phyloP scores from a whole-genome alignment of 2,888 invertebrate species.

The Pardosa pseudoannulata region DNA sequence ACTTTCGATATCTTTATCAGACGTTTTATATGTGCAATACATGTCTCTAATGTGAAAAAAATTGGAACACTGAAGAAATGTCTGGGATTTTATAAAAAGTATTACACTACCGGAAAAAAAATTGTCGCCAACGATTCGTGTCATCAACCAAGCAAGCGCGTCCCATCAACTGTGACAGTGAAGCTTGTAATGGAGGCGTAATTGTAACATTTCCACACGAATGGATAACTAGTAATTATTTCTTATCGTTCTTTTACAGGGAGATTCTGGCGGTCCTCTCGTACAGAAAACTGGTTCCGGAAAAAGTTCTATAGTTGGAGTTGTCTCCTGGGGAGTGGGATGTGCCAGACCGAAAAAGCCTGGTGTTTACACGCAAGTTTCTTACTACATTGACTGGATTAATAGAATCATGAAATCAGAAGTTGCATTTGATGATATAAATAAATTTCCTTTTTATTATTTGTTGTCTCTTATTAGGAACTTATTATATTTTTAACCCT shows the following conservation, averaged over 20 bases:
- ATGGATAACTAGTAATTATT: conserved; percentile 2
- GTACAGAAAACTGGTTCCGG: conserved; percentile 40
- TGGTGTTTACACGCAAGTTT: conserved; percentile 61
- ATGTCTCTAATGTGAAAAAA: not conserved
- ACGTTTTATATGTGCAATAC: no score
- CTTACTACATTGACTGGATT: conserved; percentile 63
- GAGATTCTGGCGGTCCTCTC: conserved; percentile 68
- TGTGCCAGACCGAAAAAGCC: conserved; percentile 59
- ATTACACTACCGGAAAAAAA: not conserved
- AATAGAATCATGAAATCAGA: conserved; percentile 34
- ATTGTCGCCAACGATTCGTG: conserved; percentile 21
- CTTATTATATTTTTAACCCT: no score
- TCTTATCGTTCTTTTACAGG: conserved; percentile 30
- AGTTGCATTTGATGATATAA: conserved; percentile 47
- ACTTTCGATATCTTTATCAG: no score
- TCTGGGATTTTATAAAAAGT: conserved; percentile 6
- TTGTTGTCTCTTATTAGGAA: no score
- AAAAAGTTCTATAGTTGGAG: conserved; percentile 23
- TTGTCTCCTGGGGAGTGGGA: conserved; percentile 57
- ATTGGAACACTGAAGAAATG: not conserved
- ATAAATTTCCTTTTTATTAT: conserved; percentile 36
- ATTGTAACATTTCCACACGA: conserved; percentile 1
- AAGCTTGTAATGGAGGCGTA: not conserved
- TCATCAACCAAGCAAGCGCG: conserved; percentile 28
- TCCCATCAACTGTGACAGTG: conserved; percentile 16